Evolutionary conservation across 1,140 invertebrate species (phyloP), one percentile per base, ranked within the genome.

Genomic region (Hyles vespertilio): DNA sequence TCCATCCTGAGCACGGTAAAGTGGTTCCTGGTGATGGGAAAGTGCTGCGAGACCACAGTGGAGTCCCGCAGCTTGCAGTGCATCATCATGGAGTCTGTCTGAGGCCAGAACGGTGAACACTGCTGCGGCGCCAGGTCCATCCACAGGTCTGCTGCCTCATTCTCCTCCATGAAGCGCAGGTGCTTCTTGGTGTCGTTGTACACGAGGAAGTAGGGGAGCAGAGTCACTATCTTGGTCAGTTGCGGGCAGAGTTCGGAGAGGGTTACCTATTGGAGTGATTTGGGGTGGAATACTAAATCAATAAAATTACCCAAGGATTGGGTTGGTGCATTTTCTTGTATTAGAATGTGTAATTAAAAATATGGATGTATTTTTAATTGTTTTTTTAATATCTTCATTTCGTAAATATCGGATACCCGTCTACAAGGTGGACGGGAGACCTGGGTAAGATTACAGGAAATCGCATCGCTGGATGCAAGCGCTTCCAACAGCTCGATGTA

Each of bases 121-220:
- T 95, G 93, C 52, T 91, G 89, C 2, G 94, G 92, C 3, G 90
- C 81, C 33, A 96, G 86, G 84, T 97, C 95, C 47, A 94, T 92
- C 95, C 95, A 97, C 0, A 96, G 85, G 84, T 97, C 95, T 0
- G 94, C 94, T 46, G 93, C 91, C 73, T 96, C 94, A 72, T 96
- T 96, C 70, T 96, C 93, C 74, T 97, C 95, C 95, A 96, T 96
- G 81, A 94, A 96, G 32, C 94, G 84, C 12, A 97, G 80, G 47
- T 92, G 91, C 61, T 91, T 91, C 59, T 91, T 91, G 0, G 93
- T 94, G 63, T 93, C 92, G 82, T 98, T 98, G 54, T 91, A 91
- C 0, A 97, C 91, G 53, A 96, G 90, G 84, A 96, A 97, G 86
- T 95, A 96, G 0, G 96, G 96, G 10, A 95, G 89, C 33, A 97